These are phyloP conservation scores for Emberiza fucata DNA, from an alignment of 2,113 vertebrate genomes.

Conservation along the genomic window DNA sequence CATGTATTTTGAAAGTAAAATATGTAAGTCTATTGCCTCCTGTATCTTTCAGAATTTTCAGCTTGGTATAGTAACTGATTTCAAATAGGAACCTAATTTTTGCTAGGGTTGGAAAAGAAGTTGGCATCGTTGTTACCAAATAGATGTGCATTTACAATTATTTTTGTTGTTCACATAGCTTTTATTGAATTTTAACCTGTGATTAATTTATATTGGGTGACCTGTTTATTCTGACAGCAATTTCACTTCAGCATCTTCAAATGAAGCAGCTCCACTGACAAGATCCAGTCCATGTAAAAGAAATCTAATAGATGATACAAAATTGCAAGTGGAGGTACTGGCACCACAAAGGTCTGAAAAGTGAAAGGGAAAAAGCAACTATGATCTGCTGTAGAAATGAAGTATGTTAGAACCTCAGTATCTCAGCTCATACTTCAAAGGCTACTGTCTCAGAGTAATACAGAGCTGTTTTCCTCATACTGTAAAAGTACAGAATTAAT, in stretches of 20 bases:
- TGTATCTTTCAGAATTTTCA: background rate
- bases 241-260: background rate
- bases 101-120: background rate
- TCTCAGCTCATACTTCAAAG: background rate
- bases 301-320: background rate
- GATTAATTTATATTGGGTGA: background rate
- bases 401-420: background rate
- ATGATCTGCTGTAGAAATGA: background rate
- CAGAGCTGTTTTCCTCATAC: background rate
- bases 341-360: background rate
- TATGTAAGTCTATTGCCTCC: background rate
- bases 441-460: background rate
- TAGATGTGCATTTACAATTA: background rate
- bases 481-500: background rate
- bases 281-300: background rate
- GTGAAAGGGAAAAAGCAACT: background rate
- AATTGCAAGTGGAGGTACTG: background rate
- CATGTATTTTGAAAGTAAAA: background rate
- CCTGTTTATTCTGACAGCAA: background rate
- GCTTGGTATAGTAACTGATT: background rate
- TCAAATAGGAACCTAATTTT: background rate
- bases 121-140: rapidly evolving
- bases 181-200: background rate
- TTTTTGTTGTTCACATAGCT: background rate
- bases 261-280: background rate